phyloP scores from a whole-genome alignment of 1,140 invertebrate genomes.

The Diprion similis region DNA sequence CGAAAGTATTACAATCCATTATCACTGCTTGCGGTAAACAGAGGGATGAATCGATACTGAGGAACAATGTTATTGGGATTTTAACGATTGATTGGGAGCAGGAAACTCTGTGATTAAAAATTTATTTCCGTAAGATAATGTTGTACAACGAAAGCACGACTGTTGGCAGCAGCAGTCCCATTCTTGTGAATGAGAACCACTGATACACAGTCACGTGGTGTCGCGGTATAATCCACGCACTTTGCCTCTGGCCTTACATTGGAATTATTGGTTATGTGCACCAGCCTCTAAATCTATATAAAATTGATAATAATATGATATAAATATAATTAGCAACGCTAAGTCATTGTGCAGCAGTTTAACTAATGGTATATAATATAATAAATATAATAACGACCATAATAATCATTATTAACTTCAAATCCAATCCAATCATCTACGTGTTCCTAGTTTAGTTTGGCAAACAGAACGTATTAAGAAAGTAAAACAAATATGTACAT shows the following conservation, averaged over 20 bases:
- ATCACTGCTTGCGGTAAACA: no score
- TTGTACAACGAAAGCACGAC: neutral
- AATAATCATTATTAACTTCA: neutral
- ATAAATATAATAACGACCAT: neutral
- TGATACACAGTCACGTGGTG: neutral
- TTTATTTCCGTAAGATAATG: neutral
- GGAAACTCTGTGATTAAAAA: no score
- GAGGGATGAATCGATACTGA: no score
- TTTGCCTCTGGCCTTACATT: neutral
- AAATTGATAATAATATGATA: neutral
- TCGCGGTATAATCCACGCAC: neutral
- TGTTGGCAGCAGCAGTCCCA: no score
- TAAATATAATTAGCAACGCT: neutral
- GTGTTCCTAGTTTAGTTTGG: neutral
- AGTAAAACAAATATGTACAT: neutral
- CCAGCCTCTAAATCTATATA: no score
- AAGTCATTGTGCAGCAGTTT: slow-evolving; percentile 3
- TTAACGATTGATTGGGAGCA: no score
- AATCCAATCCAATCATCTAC: neutral
- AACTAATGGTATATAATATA: neutral
- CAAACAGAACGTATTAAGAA: neutral
- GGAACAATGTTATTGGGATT: no score
- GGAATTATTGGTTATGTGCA: no score
- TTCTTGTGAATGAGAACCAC: no score
- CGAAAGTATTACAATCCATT: no score